These are phyloP conservation scores for Argya squamiceps DNA, from an alignment of 2,797 vertebrate species.

Conservation along the genomic window DNA sequence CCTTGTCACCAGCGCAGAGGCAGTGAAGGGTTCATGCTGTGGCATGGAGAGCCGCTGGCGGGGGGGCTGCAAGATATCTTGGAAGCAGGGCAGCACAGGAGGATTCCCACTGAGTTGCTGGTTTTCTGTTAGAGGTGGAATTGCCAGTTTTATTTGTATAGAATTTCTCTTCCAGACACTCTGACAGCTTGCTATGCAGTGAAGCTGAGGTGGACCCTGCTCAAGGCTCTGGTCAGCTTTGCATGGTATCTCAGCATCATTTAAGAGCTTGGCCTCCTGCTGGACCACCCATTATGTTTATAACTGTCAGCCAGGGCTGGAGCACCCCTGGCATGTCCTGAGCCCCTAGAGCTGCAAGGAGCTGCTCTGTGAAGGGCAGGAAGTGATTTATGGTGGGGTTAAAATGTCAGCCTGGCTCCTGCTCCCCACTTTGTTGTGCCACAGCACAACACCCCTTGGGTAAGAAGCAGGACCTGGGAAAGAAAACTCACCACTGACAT, in stretches of 20 bases:
- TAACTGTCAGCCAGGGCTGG: neutral
- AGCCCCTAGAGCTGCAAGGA: neutral
- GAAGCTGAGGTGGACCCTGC: neutral
- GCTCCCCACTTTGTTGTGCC: neutral
- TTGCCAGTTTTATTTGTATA: neutral
- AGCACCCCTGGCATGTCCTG: rapidly evolving
- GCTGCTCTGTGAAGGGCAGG: neutral
- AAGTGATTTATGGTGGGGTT: neutral
- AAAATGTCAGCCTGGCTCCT: neutral
- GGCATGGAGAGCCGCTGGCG: rapidly evolving
- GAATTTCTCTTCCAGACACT: neutral
- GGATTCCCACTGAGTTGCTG: neutral
- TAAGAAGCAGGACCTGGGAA: neutral
- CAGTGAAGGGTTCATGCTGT: neutral
- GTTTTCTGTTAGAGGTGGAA: neutral
- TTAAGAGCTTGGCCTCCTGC: neutral
- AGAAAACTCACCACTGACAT: rapidly evolving
- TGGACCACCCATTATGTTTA: neutral
- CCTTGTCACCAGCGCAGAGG: rapidly evolving
- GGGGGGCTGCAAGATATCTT: neutral
- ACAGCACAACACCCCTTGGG: neutral
- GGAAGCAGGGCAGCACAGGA: neutral
- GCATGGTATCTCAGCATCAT: neutral
- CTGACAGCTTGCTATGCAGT: rapidly evolving
- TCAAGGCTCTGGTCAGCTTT: neutral